A percentile compares a stretch with the other conserved stretches of the same genome.
Conservation (phyloP, 1,140 invertebrate genomes). For the Drosophila auraria region DNA sequence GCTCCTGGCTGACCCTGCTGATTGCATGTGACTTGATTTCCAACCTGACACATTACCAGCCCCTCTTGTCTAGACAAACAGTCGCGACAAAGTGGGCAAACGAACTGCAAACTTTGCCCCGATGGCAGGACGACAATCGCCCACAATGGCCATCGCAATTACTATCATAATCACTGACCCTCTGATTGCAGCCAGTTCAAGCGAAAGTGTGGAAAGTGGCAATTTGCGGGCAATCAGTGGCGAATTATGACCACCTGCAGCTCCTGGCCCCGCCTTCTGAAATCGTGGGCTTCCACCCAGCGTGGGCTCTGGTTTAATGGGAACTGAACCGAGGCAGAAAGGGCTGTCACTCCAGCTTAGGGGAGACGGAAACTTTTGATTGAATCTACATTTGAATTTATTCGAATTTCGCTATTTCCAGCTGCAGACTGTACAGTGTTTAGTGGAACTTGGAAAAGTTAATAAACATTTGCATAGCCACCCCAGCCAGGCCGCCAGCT, state of each 20-base stretch:
- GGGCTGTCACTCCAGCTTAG: background rate
- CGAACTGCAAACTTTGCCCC: constrained; percentile 20
- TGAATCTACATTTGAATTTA: constrained; percentile 63
- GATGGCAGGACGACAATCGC: constrained; percentile 7
- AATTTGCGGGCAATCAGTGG: constrained; percentile 43
- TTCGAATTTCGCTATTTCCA: constrained; percentile 36
- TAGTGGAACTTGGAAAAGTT: constrained; percentile 22
- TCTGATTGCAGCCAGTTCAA: constrained; percentile 29
- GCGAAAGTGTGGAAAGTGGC: background rate
- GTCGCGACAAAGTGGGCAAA: constrained; percentile 19
- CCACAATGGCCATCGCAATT: constrained; percentile 20
- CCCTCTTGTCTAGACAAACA: constrained; percentile 29
- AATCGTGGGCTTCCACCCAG: background rate
- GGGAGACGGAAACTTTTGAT: constrained; percentile 56
- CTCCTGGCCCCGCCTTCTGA: background rate
- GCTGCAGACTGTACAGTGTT: constrained; percentile 3
- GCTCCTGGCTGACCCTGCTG: constrained; percentile 1
- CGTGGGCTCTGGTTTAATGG: background rate
- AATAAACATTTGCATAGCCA: constrained; percentile 44
- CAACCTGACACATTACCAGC: constrained; percentile 11
- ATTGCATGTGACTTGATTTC: constrained; percentile 31
- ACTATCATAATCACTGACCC: constrained; percentile 30
- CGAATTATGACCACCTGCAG: constrained; percentile 29
- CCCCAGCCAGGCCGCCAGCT: constrained; percentile 8
- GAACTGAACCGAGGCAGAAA: background rate